Percentiles rank a stretch among this genome's conserved stretches.
Evolutionary conservation across 1,140 invertebrate species (phyloP).

Genomic region (Phymorhynchus buccinoides): DNA sequence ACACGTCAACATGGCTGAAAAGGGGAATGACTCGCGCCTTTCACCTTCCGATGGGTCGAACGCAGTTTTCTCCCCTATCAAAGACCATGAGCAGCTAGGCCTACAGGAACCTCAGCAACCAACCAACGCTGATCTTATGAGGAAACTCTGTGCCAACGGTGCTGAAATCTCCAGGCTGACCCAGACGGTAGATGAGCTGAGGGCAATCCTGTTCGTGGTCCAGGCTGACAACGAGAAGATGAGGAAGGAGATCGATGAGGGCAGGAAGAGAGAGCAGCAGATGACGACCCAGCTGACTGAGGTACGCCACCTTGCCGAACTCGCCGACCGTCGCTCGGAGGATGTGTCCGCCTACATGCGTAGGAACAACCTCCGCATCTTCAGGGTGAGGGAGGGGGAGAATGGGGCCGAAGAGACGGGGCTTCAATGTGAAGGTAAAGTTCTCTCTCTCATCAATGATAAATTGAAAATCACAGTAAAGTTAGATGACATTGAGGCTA

Average conservation of each 20-base stretch:
- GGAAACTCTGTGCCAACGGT: not conserved
- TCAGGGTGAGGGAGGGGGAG: too few relatives aligned
- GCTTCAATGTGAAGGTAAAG: too few relatives aligned
- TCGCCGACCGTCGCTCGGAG: too few relatives aligned
- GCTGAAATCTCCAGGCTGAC: not conserved
- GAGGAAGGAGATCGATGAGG: not conserved
- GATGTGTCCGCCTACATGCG: too few relatives aligned
- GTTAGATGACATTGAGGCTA: too few relatives aligned
- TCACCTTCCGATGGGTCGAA: not conserved
- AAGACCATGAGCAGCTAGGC: not conserved
- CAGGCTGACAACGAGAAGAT: not conserved
- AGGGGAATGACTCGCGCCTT: not conserved
- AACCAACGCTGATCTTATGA: not conserved
- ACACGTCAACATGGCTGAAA: not conserved
- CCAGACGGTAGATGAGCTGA: not conserved
- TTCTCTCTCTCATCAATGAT: too few relatives aligned
- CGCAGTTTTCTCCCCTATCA: not conserved
- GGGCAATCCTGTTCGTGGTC: too few relatives aligned
- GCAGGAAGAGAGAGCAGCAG: not conserved
- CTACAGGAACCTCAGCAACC: not conserved
- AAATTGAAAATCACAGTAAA: too few relatives aligned
- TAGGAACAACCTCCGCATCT: too few relatives aligned
- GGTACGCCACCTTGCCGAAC: too few relatives aligned
- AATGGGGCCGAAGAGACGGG: too few relatives aligned
- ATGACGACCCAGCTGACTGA: not conserved